Evolutionary conservation across 2,797 vertebrate species (phyloP).

Genomic region (Poliocrania exsul): DNA sequence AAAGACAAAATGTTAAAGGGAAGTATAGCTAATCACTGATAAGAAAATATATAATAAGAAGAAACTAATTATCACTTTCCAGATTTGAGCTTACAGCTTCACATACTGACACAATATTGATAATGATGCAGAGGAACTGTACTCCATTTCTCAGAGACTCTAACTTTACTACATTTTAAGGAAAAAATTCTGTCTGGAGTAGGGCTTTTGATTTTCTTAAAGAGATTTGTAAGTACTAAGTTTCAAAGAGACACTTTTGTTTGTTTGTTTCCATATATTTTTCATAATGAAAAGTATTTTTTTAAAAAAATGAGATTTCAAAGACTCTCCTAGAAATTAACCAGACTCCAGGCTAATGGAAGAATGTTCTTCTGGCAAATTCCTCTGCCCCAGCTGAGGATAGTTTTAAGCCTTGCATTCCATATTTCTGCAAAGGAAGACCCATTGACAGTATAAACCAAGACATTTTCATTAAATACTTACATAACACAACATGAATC

Average conservation of each 20-base stretch:
- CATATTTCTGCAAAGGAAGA: background rate
- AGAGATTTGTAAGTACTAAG: background rate
- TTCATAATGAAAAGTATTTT: background rate
- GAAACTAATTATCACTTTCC: conserved; percentile 1
- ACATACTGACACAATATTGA: background rate
- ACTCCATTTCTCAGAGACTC: background rate
- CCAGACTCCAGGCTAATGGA: background rate
- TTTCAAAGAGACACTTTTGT: background rate
- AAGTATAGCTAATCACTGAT: background rate
- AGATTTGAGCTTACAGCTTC: conserved; percentile 20
- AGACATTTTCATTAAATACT: background rate
- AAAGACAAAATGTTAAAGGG: background rate
- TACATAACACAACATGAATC: background rate
- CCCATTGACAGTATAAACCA: background rate
- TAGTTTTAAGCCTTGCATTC: background rate
- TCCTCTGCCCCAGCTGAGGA: background rate
- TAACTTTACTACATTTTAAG: background rate
- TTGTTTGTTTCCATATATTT: background rate
- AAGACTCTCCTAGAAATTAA: background rate
- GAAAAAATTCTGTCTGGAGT: background rate
- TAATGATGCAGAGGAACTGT: background rate
- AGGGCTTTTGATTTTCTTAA: background rate
- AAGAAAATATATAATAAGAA: background rate
- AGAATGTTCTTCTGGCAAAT: background rate
- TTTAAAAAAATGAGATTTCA: background rate